Evolutionary conservation across 2,797 vertebrate species (phyloP), one percentile per base, ranked within the genome.

Genomic region (Ctenopoma kingsleyae): DNA sequence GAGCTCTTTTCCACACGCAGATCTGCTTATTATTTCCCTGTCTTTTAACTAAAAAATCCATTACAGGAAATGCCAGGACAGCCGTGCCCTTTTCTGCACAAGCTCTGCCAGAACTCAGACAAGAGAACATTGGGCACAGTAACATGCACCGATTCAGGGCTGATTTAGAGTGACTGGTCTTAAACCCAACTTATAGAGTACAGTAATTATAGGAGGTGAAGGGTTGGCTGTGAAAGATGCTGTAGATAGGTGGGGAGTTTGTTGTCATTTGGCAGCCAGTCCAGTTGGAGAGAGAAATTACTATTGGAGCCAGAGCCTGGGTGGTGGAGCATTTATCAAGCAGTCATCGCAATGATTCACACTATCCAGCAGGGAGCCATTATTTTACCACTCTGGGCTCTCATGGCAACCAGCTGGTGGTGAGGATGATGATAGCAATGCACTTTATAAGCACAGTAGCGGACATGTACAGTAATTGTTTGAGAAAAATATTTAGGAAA

Each of bases 1-100:
- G 43, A 69, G 67, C 62, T 49, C 70, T 68, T 84, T 78, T 78
- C 78, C 72, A 58, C 80, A 64, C 52, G 47, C 76, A 72, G 81
- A 87, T 87, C 83, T 74, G 83, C 85, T 91, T 91, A 92, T 91
- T 89, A 90, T 88, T 91, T 91, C 83, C 71, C 84, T 87, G 88
- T 92, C 89, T 89, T 91, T 91, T 87, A 87, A 93, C 86, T 87
- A 90, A 92, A 91, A 92, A 90, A 84, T 91, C 89, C 80, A 91
- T 92, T 91, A 88, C 80, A 78, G 84, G 80, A 94, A 93, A 93
- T 91, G 88, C 80, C 89, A 87, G 89, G 83, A 86, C 79, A 89
- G 81, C 66, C 3, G 57, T 94, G 92, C 81, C 91, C 93, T 94
- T 94, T 91, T 90, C 87, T 88, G 47, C 83, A 77, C 76, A 53